A percentile compares a stretch with the other conserved stretches of the same genome.
phyloP scores from a whole-genome alignment of 1,140 invertebrate species.

The Phthorimaea operculella region DNA sequence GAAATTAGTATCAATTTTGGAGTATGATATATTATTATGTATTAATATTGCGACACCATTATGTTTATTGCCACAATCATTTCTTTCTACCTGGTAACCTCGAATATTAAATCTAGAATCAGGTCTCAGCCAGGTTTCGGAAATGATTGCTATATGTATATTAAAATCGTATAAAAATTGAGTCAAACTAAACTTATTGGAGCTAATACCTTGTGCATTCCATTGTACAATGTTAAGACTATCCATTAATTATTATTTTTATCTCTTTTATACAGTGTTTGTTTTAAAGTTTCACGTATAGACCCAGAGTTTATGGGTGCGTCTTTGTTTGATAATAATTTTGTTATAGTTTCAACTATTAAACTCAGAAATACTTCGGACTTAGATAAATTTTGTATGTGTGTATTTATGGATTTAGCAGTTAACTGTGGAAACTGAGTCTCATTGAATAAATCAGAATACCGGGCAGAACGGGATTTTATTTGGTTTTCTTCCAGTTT shows the following conservation, averaged over 20 bases:
- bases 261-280: not conserved
- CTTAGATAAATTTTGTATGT: not conserved
- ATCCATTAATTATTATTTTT: slow-evolving; percentile 2
- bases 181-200: slow-evolving; percentile 13
- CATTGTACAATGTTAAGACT: slow-evolving; percentile 17
- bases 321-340: slow-evolving; percentile 1
- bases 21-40: slow-evolving; percentile 15
- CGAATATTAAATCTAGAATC: slow-evolving; percentile 14
- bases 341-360: not conserved
- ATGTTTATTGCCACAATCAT: slow-evolving; percentile 18
- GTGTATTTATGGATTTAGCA: not conserved
- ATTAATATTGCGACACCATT: slow-evolving; percentile 23
- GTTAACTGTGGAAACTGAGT: slow-evolving; percentile 6
- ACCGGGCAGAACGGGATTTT: slow-evolving; percentile 8
- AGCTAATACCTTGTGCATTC: slow-evolving; percentile 19
- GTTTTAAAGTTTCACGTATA: not conserved
- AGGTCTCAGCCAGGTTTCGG: slow-evolving; percentile 16
- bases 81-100: slow-evolving; percentile 13
- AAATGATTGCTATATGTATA: slow-evolving; percentile 18
- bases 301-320: not conserved
- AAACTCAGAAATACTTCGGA: not conserved
- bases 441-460: slow-evolving; percentile 14
- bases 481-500: slow-evolving; percentile 15
- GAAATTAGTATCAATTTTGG: not conserved
- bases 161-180: slow-evolving; percentile 13